phyloP scores from a whole-genome alignment of 2,113 vertebrate species.

The Dicrurus megarhynchus region DNA sequence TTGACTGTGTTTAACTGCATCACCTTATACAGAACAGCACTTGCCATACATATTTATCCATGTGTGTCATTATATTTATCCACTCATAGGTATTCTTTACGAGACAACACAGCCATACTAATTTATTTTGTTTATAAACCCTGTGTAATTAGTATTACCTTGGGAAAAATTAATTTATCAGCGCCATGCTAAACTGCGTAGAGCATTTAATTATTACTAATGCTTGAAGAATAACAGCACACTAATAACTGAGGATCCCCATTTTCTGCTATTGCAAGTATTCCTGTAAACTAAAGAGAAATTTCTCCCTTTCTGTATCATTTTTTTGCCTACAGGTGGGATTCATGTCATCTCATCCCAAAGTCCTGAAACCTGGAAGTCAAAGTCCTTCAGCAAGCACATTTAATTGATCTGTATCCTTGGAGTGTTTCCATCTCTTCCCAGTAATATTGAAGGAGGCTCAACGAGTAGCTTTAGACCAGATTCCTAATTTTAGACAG shows the following conservation, averaged over 20 bases:
- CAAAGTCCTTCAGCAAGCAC: background rate
- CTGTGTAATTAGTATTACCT: background rate
- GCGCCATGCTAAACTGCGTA: background rate
- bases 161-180: background rate
- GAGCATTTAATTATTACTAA: background rate
- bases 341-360: background rate
- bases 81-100: background rate
- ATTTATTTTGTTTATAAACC: background rate
- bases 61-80: background rate
- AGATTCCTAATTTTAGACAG: background rate
- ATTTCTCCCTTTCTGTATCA: background rate
- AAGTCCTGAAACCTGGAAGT: background rate
- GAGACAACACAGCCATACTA: background rate
- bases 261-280: background rate
- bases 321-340: background rate
- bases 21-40: background rate
- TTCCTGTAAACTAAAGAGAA: background rate
- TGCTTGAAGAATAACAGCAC: background rate
- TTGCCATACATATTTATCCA: background rate
- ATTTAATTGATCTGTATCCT: background rate
- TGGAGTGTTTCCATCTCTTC: background rate
- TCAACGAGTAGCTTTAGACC: background rate
- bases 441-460: background rate
- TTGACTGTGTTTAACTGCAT: background rate
- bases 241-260: background rate